Conservation (phyloP, 30 jellyfish, hydroid and myxozoan genomes). For the Turritopsis dohrnii region DNA sequence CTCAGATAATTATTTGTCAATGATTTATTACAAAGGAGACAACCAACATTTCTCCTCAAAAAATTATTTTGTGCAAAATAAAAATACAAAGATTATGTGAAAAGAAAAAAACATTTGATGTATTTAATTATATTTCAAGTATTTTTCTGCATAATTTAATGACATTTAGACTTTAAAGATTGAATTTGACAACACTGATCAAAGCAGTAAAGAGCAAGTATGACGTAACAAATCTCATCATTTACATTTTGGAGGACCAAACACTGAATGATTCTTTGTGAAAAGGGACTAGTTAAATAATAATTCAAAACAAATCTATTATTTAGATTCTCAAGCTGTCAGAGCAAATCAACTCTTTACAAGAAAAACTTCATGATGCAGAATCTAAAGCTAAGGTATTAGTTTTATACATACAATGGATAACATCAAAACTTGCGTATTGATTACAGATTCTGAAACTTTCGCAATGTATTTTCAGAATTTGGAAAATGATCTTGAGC, state of each 20-base stretch:
- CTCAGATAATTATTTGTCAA: neutral
- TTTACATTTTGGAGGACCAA: too few species aligned
- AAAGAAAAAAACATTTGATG: too few species aligned
- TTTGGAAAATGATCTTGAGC: slow-evolving; percentile 42
- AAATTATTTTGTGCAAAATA: too few species aligned
- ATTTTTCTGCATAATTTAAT: neutral
- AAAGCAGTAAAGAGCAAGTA: slow-evolving; percentile 49
- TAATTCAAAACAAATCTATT: neutral
- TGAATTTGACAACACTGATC: slow-evolving; percentile 46
- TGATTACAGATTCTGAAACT: neutral
- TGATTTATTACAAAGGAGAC: too few species aligned
- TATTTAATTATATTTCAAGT: too few species aligned
- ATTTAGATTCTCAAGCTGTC: slow-evolving; percentile 41
- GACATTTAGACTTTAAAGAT: slow-evolving; percentile 11
- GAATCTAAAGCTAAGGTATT: slow-evolving; percentile 43
- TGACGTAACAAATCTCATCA: too few species aligned
- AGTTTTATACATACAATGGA: neutral
- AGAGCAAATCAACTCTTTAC: slow-evolving; percentile 31
- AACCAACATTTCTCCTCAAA: too few species aligned
- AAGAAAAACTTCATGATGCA: slow-evolving; percentile 29
- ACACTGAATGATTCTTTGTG: too few species aligned
- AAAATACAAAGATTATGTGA: too few species aligned
- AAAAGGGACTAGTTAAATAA: too few species aligned
- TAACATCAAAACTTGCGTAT: neutral
- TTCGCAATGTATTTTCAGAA: slow-evolving; percentile 20